phyloP scores from a whole-genome alignment of 1,140 invertebrate species.

The Euschistus heros region DNA sequence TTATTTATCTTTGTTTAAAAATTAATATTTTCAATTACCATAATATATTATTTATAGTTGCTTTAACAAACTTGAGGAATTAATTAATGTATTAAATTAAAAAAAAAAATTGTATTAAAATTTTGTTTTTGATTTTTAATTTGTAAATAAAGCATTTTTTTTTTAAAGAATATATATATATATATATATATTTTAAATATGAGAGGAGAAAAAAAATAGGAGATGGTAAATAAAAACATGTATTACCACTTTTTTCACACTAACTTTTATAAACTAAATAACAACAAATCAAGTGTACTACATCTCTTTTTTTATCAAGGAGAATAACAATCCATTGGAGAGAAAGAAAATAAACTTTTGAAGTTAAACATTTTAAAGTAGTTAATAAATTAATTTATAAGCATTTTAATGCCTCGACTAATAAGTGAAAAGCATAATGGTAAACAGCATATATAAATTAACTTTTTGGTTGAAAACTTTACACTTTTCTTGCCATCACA shows the following conservation, averaged over 20 bases:
- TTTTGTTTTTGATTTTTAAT: too few species aligned
- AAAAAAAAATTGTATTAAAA: too few species aligned
- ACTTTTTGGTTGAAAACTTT: background rate
- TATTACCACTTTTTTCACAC: conserved; percentile 13
- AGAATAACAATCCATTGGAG: conserved; percentile 11
- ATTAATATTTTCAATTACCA: too few species aligned
- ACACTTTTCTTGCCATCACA: background rate
- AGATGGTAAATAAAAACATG: conserved; percentile 3
- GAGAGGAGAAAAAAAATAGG: background rate
- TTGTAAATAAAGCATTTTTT: too few species aligned
- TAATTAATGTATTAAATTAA: too few species aligned
- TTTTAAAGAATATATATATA: too few species aligned
- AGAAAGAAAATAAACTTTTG: background rate
- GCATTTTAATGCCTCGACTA: conserved; percentile 7
- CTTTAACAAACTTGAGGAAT: too few species aligned
- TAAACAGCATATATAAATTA: background rate
- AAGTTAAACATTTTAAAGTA: conserved; percentile 8
- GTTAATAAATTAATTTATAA: conserved; percentile 16
- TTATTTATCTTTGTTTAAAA: too few species aligned
- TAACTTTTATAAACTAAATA: conserved; percentile 17
- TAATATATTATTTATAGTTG: too few species aligned
- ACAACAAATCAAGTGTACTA: conserved; percentile 9
- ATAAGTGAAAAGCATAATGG: conserved; percentile 10
- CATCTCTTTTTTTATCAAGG: conserved; percentile 1
- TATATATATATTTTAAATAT: too few species aligned